These are phyloP conservation scores for Scortum barcoo DNA, from an alignment of 2,113 vertebrate species.

Conservation along the genomic window DNA sequence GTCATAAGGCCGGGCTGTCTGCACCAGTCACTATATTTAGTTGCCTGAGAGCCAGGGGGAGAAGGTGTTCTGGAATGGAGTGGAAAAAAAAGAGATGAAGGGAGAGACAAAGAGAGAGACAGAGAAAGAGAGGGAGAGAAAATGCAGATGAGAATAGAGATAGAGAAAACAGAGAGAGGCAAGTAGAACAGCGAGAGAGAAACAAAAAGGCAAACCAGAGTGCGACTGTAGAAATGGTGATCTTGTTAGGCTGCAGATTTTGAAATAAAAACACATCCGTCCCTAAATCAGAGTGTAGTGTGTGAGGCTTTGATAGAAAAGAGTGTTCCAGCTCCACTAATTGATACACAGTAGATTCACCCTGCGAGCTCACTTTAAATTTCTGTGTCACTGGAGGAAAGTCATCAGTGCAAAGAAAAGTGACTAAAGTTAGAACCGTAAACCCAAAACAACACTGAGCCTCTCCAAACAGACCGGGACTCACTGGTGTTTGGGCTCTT, in stretches of 20 bases:
- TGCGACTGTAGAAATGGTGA: slow-evolving; percentile 21
- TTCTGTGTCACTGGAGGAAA: neutral
- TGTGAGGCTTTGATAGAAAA: neutral
- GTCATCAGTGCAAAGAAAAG: slow-evolving; percentile 5
- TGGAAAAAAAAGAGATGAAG: too few species aligned
- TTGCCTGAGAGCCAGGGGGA: slow-evolving; percentile 69
- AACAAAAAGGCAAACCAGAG: neutral
- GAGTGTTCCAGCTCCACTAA: slow-evolving; percentile 23
- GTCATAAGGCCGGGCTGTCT: slow-evolving; percentile 79
- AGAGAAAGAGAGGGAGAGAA: neutral
- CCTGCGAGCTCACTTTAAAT: neutral
- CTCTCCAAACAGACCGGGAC: neutral
- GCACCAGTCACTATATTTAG: slow-evolving; percentile 84
- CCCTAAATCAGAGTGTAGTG: neutral
- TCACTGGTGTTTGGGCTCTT: neutral
- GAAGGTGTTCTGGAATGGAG: slow-evolving; percentile 79
- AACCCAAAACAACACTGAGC: neutral
- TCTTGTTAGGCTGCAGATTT: slow-evolving; percentile 44
- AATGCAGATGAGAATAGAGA: slow-evolving; percentile 53
- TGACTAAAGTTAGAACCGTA: neutral
- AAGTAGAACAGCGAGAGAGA: neutral
- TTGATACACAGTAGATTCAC: slow-evolving; percentile 19
- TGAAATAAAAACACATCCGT: neutral
- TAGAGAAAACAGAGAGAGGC: slow-evolving; percentile 2
- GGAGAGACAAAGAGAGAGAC: neutral